Evolutionary conservation across 2,113 vertebrate species (phyloP), one percentile per base, ranked within the genome.

Genomic region (Condylura cristata): DNA sequence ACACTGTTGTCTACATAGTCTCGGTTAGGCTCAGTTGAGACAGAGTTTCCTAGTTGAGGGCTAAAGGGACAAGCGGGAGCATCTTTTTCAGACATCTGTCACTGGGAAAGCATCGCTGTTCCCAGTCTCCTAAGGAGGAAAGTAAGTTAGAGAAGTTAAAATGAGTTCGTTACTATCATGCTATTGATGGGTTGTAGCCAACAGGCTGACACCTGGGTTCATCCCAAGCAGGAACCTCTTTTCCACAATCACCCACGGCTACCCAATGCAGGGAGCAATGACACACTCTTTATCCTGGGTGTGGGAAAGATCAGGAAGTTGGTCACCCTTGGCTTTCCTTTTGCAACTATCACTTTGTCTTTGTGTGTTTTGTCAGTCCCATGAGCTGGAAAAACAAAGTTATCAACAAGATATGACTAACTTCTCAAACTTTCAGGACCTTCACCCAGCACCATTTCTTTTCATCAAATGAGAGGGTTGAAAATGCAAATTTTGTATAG

Each of bases 401-500:
- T 75, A 20, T 89, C 34, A 48, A 63, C 1, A 72, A 66, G 24
- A 34, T 32, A 4, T 89, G 20, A 72, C 32, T 28, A 66, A 10
- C 4, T 71, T 82, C 44, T 61, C 20, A 76, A 58, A 8, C 8
- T 4, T 51, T 26, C 4, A 37, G 30, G 51, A 70, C 39, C 14
- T 87, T 91, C 16, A 61, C 28, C 14, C 32, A 46, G 3, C 53
- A 71, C 44, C 8, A 44, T 3, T 3, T 93, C 86, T 92, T 48
- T 86, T 86, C 78, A 83, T 28, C 86, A 48, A 94, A 16, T 83
- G 60, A 70, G 56, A 83, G 89, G 44, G 56, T 6, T 82, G 53
- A 68, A 83, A 89, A 95, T 79, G 24, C 39, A 83, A 53, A 86
- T 66, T 82, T 48, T 86, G 20, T 65, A 34, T 87, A 89, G 22